These are phyloP conservation scores for Drosophila pectinifera DNA, from an alignment of 1,140 invertebrate species.

Conservation along the genomic window DNA sequence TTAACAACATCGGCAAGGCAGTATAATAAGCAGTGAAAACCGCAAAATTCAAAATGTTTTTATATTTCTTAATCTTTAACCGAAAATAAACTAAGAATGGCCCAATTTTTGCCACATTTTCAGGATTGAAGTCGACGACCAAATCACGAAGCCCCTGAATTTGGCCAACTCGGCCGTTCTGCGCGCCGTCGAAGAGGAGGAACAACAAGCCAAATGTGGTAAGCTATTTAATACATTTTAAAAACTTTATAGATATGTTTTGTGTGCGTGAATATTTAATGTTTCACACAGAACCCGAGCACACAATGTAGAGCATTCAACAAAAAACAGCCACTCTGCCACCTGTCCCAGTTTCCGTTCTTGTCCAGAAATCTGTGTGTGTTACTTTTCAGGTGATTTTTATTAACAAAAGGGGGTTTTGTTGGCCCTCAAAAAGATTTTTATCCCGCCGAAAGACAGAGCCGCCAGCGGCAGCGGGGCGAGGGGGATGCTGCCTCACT, in stretches of 20 bases:
- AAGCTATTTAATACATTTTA: conserved; percentile 71
- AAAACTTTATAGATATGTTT: conserved; percentile 6
- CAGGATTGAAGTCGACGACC: conserved; percentile 73
- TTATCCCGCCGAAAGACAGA: conserved; percentile 48
- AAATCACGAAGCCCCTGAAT: conserved; percentile 89
- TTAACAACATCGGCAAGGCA: conserved; percentile 1
- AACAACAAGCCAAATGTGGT: conserved; percentile 88
- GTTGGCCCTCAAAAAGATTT: conserved; percentile 39
- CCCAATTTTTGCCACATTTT: background rate
- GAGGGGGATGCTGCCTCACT: conserved; percentile 19
- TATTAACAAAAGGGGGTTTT: conserved; percentile 1
- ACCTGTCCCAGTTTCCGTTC: conserved; percentile 21
- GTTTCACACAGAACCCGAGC: conserved; percentile 21
- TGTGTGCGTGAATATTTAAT: conserved; percentile 17
- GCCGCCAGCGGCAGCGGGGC: conserved; percentile 66
- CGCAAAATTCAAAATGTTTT: conserved; percentile 15
- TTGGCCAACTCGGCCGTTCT: conserved; percentile 93
- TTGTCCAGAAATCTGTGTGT: conserved; percentile 8
- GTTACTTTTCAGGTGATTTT: conserved; percentile 8
- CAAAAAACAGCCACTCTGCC: conserved; percentile 20
- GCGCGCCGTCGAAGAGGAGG: conserved; percentile 92
- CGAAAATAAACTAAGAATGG: background rate
- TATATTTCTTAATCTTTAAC: background rate
- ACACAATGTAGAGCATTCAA: conserved; percentile 22
- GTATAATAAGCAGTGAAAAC: conserved; percentile 1